These are phyloP conservation scores for Drosophila kepulauana DNA, from an alignment of 1,140 invertebrate species.

Conservation along the genomic window DNA sequence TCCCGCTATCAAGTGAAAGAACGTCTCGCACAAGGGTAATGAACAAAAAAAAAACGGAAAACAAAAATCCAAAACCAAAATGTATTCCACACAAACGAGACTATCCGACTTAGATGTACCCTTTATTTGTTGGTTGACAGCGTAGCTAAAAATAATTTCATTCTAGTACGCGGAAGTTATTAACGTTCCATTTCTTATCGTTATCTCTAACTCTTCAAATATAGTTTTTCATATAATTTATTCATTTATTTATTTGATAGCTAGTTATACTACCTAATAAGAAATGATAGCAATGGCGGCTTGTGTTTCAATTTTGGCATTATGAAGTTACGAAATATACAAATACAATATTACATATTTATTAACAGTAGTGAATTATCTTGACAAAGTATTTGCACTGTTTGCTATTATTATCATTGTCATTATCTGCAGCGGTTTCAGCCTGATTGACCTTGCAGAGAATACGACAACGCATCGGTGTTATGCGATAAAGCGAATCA, in stretches of 20 bases:
- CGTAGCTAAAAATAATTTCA: not conserved
- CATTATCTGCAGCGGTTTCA: slow-evolving; percentile 90
- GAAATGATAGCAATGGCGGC: too few species aligned
- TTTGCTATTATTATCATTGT: slow-evolving; percentile 28
- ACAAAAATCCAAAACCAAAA: not conserved
- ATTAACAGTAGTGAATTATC: too few species aligned
- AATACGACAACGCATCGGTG: slow-evolving; percentile 89
- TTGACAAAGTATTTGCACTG: too few species aligned
- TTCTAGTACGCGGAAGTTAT: not conserved
- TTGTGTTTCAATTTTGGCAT: too few species aligned
- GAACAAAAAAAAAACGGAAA: not conserved
- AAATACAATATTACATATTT: too few species aligned
- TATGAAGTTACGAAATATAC: too few species aligned
- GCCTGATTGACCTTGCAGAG: slow-evolving; percentile 92
- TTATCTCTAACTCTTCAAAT: slow-evolving; percentile 25
- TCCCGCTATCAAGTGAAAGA: slow-evolving; percentile 90
- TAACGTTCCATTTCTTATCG: slow-evolving; percentile 1
- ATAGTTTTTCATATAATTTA: too few species aligned
- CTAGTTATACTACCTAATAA: too few species aligned
- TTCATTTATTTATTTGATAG: too few species aligned
- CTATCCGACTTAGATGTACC: not conserved
- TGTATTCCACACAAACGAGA: not conserved
- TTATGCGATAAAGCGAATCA: slow-evolving; percentile 93
- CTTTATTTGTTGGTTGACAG: not conserved
- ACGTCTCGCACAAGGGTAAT: slow-evolving; percentile 92